phyloP scores from a whole-genome alignment of 2,888 invertebrate genomes.

The Orgyia antiqua region DNA sequence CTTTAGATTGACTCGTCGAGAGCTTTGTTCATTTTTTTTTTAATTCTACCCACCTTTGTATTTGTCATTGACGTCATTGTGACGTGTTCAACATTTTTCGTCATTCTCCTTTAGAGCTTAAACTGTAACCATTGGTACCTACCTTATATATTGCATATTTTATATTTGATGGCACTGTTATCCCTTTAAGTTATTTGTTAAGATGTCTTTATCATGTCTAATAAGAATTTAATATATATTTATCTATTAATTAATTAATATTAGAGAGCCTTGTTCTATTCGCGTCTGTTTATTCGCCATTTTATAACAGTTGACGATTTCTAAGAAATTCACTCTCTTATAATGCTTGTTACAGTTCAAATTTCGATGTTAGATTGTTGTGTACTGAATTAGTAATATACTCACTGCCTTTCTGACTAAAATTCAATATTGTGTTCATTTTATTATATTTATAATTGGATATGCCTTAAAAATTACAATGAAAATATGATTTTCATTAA shows the following conservation, averaged over 20 bases:
- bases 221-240: conserved; percentile 75
- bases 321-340: conserved; percentile 39
- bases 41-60: conserved; percentile 30
- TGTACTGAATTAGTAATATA: conserved; percentile 38
- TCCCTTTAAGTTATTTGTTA: conserved; percentile 73
- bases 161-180: conserved; percentile 73
- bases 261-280: conserved; percentile 70
- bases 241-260: conserved; percentile 54
- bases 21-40: conserved; percentile 23
- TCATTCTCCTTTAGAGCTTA: conserved; percentile 56
- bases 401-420: conserved; percentile 57
- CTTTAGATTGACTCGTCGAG: conserved; percentile 38
- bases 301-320: conserved; percentile 56
- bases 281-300: conserved; percentile 65
- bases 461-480: conserved; percentile 48
- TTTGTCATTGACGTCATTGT: no score
- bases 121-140: conserved; percentile 57
- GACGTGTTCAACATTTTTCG: no score
- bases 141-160: conserved; percentile 63
- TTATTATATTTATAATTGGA: conserved; percentile 39
- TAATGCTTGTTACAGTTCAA: conserved; percentile 51
- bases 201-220: conserved; percentile 74
- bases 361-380: conserved; percentile 47
- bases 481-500: conserved; percentile 44
- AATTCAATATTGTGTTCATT: conserved; percentile 59